Evolutionary conservation across 2,888 invertebrate species (phyloP), one percentile per base, ranked within the genome.

Genomic region (Drosophila robusta): DNA sequence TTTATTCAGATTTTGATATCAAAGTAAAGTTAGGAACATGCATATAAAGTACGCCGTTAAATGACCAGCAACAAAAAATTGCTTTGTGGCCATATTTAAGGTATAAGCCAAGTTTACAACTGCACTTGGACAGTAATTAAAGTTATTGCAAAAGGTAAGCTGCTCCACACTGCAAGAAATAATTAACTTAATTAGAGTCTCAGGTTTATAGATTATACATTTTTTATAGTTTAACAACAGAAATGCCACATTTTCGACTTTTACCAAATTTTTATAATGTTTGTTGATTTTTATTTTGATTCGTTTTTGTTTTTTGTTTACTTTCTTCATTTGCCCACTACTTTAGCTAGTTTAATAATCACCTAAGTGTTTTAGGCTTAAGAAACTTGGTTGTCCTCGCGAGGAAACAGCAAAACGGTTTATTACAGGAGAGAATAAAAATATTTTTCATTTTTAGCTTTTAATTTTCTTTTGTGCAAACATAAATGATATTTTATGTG

Each of bases 381-480:
- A 63, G 62, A 57, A 61, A 83, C 70, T 89, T 69, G 81, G 79
- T 86, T 86, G 72, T 78, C 75, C 73, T 64, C 38, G 24, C 41
- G 56, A 64, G 89, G 76, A 76, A 81, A 74, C 82, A 79, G 68
- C 80, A 88, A 81, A 80, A 68, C 75, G 85, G 87, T 78, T 62
- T 73, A 64, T 49, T 66, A 89, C 78, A 80, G 86, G 80, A 87
- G 83, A 89, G 89, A 90, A 89, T 90, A 87, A 87, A 90, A 89
- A 90, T 90, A 90, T 90, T 90, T 84, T 89, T 89, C 74, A 90
- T 90, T 90, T 90, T 90, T 90, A 90, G 90, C 87, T 89, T 89
- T 80, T 86, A 88, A 74, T 75, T 75, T 70, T 70, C 62, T 67
- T 67, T 63, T 58, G 58, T 71, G 49, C 51, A 58, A 66, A 36